Evolutionary conservation across 1,140 invertebrate genomes (phyloP).

Genomic region (Aplysia californica): DNA sequence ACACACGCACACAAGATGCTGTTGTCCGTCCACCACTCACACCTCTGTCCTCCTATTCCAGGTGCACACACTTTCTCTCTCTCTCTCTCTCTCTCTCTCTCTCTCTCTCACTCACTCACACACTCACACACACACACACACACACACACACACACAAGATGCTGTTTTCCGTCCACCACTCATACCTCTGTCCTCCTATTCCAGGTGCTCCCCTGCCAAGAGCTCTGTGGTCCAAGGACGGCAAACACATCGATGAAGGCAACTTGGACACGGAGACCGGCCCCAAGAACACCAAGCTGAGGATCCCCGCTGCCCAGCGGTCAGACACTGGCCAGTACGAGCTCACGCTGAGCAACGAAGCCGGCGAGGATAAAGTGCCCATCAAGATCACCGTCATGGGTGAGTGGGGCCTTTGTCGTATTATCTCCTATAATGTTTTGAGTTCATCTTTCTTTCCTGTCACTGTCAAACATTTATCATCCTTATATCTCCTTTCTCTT

Average conservation of each 20-base stretch:
- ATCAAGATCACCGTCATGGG: constrained; percentile 92
- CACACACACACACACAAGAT: constrained; percentile 88
- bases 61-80: background rate
- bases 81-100: constrained; percentile 1
- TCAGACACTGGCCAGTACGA: constrained; percentile 94
- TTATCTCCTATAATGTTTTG: background rate
- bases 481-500: too few species aligned
- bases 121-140: constrained; percentile 82
- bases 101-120: background rate
- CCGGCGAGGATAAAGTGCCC: constrained; percentile 88
- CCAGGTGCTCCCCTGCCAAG: constrained; percentile 62
- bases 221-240: constrained; percentile 67
- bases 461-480: too few species aligned
- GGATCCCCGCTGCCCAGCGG: constrained; percentile 77
- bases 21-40: background rate
- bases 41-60: background rate
- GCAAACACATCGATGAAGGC: constrained; percentile 68
- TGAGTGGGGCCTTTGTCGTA: constrained; percentile 65
- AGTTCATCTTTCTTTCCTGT: too few species aligned
- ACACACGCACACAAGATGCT: too few species aligned
- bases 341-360: constrained; percentile 87
- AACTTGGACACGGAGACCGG: constrained; percentile 54
- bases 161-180: too few species aligned
- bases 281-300: constrained; percentile 44
- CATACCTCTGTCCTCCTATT: too few species aligned